These are phyloP conservation scores for Venusia cambrica DNA, from an alignment of 2,888 invertebrate genomes.

Conservation along the genomic window DNA sequence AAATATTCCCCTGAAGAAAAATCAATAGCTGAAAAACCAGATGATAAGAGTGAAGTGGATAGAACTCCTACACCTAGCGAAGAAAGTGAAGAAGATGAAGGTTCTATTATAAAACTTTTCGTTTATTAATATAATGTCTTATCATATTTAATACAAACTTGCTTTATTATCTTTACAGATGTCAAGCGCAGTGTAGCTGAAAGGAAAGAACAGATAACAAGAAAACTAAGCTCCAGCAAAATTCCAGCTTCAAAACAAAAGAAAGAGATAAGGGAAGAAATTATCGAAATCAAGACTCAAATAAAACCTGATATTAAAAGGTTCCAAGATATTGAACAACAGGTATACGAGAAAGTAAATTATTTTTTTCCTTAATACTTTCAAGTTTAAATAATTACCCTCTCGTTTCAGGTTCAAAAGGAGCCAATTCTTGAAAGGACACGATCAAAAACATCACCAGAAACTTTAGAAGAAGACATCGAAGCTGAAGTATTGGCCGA, in stretches of 20 bases:
- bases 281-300: slow-evolving; percentile 85
- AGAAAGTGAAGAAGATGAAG: slow-evolving; percentile 79
- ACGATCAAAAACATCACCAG: slow-evolving; percentile 67
- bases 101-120: slow-evolving; percentile 33
- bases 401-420: slow-evolving; percentile 51
- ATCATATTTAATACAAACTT: too few relatives aligned
- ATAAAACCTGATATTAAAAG: slow-evolving; percentile 80
- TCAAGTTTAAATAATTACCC: slow-evolving; percentile 19
- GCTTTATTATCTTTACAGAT: slow-evolving; percentile 45
- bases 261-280: slow-evolving; percentile 87
- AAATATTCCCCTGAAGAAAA: slow-evolving; percentile 92
- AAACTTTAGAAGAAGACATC: slow-evolving; percentile 54
- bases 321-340: slow-evolving; percentile 75
- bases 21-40: slow-evolving; percentile 60
- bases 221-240: slow-evolving; percentile 85
- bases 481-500: slow-evolving; percentile 47
- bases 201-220: slow-evolving; percentile 87
- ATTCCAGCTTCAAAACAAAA: slow-evolving; percentile 88
- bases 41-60: slow-evolving; percentile 84
- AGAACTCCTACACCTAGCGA: slow-evolving; percentile 74
- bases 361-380: slow-evolving; percentile 12
- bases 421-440: slow-evolving; percentile 64
- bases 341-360: slow-evolving; percentile 45
- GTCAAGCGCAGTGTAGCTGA: slow-evolving; percentile 88
- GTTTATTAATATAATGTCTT: not conserved